Evolutionary conservation across 2,113 vertebrate species (phyloP).

Genomic region (Lycaon pictus): DNA sequence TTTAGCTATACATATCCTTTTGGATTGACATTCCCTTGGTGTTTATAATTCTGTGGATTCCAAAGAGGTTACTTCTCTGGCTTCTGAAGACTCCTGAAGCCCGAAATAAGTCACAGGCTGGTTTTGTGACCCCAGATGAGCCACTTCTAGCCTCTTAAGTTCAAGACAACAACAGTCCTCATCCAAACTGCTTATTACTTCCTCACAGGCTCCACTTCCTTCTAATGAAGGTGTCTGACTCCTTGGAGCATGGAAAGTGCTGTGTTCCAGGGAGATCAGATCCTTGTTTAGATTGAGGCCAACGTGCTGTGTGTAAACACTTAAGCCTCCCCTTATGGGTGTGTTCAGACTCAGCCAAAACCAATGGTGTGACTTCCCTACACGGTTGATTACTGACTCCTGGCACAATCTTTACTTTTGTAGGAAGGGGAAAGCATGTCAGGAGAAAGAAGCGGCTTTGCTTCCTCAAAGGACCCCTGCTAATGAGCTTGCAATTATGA

Average conservation of each 20-base stretch:
- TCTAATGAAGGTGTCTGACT: neutral
- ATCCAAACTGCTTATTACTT: conserved; percentile 20
- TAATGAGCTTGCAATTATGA: neutral
- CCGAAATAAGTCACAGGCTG: neutral
- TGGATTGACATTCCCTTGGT: neutral
- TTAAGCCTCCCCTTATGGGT: neutral
- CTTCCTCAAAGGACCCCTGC: neutral
- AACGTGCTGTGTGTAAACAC: neutral
- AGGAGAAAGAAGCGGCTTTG: neutral
- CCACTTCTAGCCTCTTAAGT: conserved; percentile 34
- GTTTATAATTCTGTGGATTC: neutral
- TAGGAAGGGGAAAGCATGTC: neutral
- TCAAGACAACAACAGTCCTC: conserved; percentile 19
- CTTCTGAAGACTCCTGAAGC: neutral
- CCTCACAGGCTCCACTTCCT: neutral
- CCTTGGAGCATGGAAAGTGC: conserved; percentile 1
- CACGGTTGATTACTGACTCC: neutral
- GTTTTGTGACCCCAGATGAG: conserved; percentile 13
- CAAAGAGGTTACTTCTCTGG: neutral
- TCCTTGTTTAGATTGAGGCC: conserved; percentile 46
- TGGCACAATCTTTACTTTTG: conserved; percentile 8
- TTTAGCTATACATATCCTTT: neutral
- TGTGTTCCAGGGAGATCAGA: neutral
- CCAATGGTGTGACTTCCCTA: neutral
- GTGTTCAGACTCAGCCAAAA: neutral